A percentile compares a stretch with the other conserved stretches of the same genome.
phyloP scores from a whole-genome alignment of 2,113 vertebrate species.

The Gorsachius goisagi region DNA sequence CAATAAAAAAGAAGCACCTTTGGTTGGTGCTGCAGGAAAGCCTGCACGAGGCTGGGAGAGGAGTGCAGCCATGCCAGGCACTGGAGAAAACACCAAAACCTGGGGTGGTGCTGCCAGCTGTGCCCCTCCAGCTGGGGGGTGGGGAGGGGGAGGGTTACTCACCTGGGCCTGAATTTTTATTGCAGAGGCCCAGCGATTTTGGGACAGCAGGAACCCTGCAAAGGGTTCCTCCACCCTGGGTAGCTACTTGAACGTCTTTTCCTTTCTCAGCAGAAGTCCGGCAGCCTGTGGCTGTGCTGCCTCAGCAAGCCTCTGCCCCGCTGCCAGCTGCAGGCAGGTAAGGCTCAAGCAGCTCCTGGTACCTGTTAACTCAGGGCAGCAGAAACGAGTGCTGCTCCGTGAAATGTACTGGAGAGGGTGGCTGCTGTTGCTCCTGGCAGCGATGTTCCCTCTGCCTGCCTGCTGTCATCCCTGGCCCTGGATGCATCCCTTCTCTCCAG shows the following conservation, averaged over 20 bases:
- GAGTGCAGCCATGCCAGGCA: background rate
- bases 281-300: background rate
- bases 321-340: background rate
- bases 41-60: background rate
- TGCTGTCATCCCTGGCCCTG: background rate
- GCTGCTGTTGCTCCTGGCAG: background rate
- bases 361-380: background rate
- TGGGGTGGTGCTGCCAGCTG: background rate
- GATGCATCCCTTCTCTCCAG: accelerated
- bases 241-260: background rate
- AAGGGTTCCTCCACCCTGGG: background rate
- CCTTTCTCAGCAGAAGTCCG: background rate
- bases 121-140: no score
- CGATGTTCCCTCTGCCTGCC: background rate
- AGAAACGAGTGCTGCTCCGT: background rate
- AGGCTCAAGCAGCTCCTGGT: background rate
- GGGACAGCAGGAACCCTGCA: background rate
- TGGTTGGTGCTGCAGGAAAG: background rate
- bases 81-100: accelerated
- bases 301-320: accelerated
- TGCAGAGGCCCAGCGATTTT: background rate
- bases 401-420: background rate
- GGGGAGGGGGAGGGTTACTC: no score
- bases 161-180: background rate
- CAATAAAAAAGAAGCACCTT: no score